Percentiles rank a stretch among this genome's conserved stretches.
Evolutionary conservation across 1,140 invertebrate species (phyloP).

Genomic region (Galendromus occidentalis): DNA sequence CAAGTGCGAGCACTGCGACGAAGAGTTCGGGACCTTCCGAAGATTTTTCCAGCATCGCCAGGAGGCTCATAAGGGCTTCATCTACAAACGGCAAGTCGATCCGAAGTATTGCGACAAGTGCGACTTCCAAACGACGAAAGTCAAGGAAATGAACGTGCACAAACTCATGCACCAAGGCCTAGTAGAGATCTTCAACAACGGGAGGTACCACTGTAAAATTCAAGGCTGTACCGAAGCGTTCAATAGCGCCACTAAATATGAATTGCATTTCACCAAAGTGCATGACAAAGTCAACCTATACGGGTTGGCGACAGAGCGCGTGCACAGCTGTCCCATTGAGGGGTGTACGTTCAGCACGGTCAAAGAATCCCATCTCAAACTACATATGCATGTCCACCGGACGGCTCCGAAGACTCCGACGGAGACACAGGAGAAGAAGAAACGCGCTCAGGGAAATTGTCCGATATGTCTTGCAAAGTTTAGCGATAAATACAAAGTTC

Average conservation of each 20-base stretch:
- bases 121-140: slow-evolving; percentile 7
- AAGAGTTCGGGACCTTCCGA: not conserved
- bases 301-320: not conserved
- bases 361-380: not conserved
- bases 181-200: not conserved
- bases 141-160: slow-evolving; percentile 4
- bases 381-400: not conserved
- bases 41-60: slow-evolving; percentile 8
- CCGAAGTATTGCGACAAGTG: slow-evolving; percentile 6
- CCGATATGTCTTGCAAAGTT: not conserved
- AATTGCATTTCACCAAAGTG: slow-evolving; percentile 4
- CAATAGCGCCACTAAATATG: not conserved
- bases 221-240: slow-evolving; percentile 4
- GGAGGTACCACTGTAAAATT: not conserved
- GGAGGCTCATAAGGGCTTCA: slow-evolving; percentile 3
- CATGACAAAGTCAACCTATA: not conserved
- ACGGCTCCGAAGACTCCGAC: not conserved
- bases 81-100: slow-evolving; percentile 2
- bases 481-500: slow-evolving; percentile 7
- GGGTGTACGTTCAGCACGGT: slow-evolving; percentile 2
- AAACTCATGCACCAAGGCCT: not conserved
- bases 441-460: not conserved
- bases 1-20: slow-evolving; percentile 9
- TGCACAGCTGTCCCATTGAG: not conserved
- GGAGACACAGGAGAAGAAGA: not conserved